Percentiles rank a stretch among this genome's conserved stretches.
Evolutionary conservation across 2,888 invertebrate species (phyloP).

Genomic region (Colletes collaris): DNA sequence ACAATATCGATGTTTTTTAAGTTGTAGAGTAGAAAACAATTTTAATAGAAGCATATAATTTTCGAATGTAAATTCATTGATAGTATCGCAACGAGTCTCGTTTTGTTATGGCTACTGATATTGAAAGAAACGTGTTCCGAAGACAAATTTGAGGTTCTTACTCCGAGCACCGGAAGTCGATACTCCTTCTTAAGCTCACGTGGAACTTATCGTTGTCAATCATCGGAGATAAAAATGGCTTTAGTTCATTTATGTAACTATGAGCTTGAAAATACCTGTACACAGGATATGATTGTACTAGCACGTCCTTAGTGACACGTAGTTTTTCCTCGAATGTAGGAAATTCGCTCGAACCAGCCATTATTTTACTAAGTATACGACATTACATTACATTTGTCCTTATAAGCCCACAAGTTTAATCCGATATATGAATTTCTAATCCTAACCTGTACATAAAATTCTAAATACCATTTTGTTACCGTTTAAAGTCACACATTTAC

Average conservation of each 20-base stretch:
- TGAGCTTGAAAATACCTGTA: neutral
- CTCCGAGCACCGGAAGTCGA: neutral
- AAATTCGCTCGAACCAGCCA: neutral
- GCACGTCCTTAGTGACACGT: slow-evolving; percentile 11
- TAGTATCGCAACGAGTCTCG: too few species aligned
- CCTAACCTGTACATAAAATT: too few species aligned
- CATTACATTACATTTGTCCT: neutral
- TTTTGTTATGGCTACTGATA: neutral
- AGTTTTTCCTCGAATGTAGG: neutral
- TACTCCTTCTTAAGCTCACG: neutral
- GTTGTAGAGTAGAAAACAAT: too few species aligned
- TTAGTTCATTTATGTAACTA: slow-evolving; percentile 28
- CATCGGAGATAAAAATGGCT: neutral
- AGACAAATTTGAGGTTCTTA: too few species aligned
- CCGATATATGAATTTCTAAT: neutral
- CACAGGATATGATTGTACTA: slow-evolving; percentile 7
- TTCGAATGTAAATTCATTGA: too few species aligned
- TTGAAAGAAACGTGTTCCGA: too few species aligned
- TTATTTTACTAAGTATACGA: neutral
- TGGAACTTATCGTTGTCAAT: neutral
- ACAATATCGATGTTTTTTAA: too few species aligned
- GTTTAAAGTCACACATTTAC: too few species aligned
- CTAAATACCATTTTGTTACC: too few species aligned
- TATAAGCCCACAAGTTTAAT: neutral
- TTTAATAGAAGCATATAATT: too few species aligned